These are phyloP conservation scores for Sarcoramphus papa DNA, from an alignment of 2,797 vertebrate genomes.

Conservation along the genomic window DNA sequence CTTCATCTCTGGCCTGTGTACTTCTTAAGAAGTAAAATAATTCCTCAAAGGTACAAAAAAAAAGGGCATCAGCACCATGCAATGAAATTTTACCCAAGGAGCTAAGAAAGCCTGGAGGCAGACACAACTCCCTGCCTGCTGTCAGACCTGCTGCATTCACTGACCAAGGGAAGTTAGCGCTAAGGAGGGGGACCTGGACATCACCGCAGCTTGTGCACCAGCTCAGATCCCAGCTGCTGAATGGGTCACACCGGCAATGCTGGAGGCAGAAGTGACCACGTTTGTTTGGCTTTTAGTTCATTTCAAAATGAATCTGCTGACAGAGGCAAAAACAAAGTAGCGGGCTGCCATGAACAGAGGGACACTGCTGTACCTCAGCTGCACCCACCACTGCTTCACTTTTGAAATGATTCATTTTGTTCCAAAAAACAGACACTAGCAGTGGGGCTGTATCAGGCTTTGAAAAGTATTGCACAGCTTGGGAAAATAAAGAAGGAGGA, in stretches of 20 bases:
- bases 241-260: neutral
- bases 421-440: neutral
- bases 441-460: neutral
- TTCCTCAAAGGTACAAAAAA: neutral
- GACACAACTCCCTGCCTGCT: fast-evolving
- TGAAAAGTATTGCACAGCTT: neutral
- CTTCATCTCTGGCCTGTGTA: neutral
- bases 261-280: neutral
- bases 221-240: neutral
- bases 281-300: neutral
- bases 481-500: no score
- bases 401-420: neutral
- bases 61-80: neutral
- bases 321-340: neutral
- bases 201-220: neutral
- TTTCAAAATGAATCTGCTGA: neutral
- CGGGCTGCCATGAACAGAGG: neutral
- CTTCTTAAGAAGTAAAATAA: neutral
- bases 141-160: neutral
- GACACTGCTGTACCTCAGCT: neutral
- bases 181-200: neutral
- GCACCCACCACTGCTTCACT: neutral
- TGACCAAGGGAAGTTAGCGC: neutral
- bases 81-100: neutral
- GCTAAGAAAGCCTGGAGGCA: neutral